Percentiles rank a stretch among this genome's conserved stretches.
Conservation (phyloP, 1,140 invertebrate genomes). For the Pogonomyrmex barbatus region DNA sequence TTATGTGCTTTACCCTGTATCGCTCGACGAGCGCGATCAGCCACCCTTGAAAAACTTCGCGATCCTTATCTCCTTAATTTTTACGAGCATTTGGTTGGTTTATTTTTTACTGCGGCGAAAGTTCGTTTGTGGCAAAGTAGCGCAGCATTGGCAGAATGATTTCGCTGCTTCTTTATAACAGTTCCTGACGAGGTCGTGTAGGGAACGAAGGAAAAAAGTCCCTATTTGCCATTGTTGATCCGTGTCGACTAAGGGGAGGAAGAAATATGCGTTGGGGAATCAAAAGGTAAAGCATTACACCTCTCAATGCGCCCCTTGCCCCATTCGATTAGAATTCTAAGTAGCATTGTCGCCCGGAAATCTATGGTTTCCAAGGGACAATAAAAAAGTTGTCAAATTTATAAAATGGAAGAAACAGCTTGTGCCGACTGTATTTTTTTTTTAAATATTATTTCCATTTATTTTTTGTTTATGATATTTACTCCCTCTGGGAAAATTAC, state of each 20-base stretch:
- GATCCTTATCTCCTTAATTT: slow-evolving; percentile 73
- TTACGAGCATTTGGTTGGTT: slow-evolving; percentile 62
- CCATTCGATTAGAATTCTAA: slow-evolving; percentile 2
- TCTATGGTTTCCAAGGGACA: neutral
- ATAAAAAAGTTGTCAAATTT: neutral
- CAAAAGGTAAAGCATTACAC: neutral
- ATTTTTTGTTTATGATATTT: slow-evolving; percentile 18
- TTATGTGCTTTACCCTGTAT: neutral
- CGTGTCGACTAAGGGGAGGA: neutral
- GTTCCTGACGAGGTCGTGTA: slow-evolving; percentile 18
- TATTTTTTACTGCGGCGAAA: slow-evolving; percentile 68
- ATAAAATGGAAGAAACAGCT: neutral
- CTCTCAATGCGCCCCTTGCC: neutral
- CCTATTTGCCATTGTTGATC: slow-evolving; percentile 18
- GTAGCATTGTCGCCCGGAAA: neutral
- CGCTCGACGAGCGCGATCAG: slow-evolving; percentile 32
- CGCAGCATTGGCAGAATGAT: slow-evolving; percentile 35
- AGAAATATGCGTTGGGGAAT: slow-evolving; percentile 3
- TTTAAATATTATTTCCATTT: slow-evolving; percentile 7
- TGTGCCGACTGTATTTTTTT: neutral
- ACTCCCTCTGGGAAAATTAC: neutral
- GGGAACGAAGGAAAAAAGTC: neutral
- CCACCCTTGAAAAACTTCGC: slow-evolving; percentile 72
- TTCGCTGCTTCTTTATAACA: slow-evolving; percentile 37
- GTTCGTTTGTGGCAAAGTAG: slow-evolving; percentile 65